Base-by-base conservation (phyloP, 2,888 invertebrate genomes). In the Strigamia maritima region DNA sequence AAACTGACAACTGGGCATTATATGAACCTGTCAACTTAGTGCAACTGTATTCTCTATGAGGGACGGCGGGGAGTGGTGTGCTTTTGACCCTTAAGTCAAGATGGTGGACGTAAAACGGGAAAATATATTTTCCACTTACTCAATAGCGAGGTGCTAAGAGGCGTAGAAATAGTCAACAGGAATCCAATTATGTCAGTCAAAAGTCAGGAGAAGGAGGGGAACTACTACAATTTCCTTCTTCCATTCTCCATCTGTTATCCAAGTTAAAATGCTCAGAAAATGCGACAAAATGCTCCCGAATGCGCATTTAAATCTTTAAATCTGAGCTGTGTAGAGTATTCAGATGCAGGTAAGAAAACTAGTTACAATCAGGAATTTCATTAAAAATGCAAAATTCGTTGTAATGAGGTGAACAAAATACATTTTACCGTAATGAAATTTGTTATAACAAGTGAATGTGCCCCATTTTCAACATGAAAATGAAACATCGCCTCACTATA, bases 141-240 rank as follows among this genome's bases (percentile, higher is more conserved):
- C 77, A 77, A 38, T 40, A 28, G 77, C 2, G 16, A 40, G 49
- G 44, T 44, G 49, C 49, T 78, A 78, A 78, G 60, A 65, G 78
- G 78, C 78, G 78, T 78, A 60, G 60, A 65, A 44, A 78, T 60
- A 60, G 78, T 78, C 78, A 78, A 78, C 78, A 78, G 78, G 35
- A 31, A 78, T 60, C 31, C 78, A 78, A 78, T 78, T 78, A 78
- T 65, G 78, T 78, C 78, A 78, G 65, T 78, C 78, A 78, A 78
- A 75, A 70, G 70, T 70, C 28, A 70, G 54, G 7, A 54, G 54
- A 22, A 54, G 22, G 54, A 54, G 54, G 54, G 54, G 19, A 54
- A 54, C 22, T 54, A 54, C 22, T 54, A 54, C 54, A 54, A 22
- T 54, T 54, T 54, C 22, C 54, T 19, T 54, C 22, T 54, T 19